phyloP scores from a whole-genome alignment of 2,888 invertebrate genomes.

The Eristalis arbustorum region DNA sequence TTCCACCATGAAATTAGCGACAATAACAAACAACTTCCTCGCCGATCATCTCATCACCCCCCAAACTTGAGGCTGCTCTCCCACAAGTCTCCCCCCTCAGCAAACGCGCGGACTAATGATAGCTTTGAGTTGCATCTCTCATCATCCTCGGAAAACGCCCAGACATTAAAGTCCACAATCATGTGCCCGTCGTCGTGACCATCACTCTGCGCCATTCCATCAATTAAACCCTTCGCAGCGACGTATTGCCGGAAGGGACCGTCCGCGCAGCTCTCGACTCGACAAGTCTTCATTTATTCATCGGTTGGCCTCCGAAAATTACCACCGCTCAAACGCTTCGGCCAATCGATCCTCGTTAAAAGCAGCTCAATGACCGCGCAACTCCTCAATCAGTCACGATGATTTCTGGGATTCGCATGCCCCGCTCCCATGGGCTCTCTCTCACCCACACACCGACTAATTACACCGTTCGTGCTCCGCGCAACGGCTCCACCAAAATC shows the following conservation, averaged over 20 bases:
- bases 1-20: background rate
- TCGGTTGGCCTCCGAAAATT: background rate
- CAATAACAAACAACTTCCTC: background rate
- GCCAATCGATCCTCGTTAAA: background rate
- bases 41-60: background rate
- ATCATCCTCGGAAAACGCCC: background rate
- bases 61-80: background rate
- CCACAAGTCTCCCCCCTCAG: background rate
- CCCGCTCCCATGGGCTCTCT: background rate
- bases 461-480: conserved; percentile 30
- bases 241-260: background rate
- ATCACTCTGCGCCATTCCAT: background rate
- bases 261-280: background rate
- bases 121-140: background rate
- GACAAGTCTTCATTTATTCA: background rate
- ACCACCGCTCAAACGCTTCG: background rate
- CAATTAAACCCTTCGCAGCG: background rate
- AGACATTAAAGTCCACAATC: background rate
- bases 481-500: conserved; percentile 11
- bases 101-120: background rate
- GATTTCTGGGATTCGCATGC: conserved; percentile 1
- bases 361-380: background rate
- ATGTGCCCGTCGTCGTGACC: background rate
- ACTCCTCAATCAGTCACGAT: background rate
- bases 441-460: conserved; percentile 49